Evolutionary conservation across 1,140 invertebrate species (phyloP).

Genomic region (Vanessa tameamea): DNA sequence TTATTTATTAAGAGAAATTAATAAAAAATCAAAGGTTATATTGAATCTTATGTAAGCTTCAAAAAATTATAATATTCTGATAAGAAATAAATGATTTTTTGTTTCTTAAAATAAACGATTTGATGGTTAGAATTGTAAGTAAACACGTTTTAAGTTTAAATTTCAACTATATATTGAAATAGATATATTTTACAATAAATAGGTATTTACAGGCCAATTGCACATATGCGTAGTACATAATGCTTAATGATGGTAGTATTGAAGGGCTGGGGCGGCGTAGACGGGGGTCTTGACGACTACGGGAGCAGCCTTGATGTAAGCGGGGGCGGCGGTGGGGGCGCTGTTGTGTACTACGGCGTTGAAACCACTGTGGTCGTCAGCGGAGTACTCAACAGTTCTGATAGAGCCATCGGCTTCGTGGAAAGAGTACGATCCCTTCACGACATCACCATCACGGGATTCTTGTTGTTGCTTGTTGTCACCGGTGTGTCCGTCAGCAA

Average conservation of each 20-base stretch:
- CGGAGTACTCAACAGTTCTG: constrained; percentile 67
- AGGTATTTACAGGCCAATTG: too few species aligned
- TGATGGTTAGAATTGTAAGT: too few species aligned
- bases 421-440: constrained; percentile 81
- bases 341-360: constrained; percentile 9
- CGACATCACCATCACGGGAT: constrained; percentile 77
- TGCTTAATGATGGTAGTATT: constrained; percentile 24
- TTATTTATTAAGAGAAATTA: too few species aligned
- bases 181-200: too few species aligned
- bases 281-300: constrained; percentile 46
- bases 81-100: too few species aligned
- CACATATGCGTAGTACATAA: too few species aligned
- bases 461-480: constrained; percentile 68
- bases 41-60: too few species aligned
- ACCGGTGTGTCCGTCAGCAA: constrained; percentile 49
- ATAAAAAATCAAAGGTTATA: too few species aligned
- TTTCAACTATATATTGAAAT: too few species aligned
- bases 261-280: constrained; percentile 37
- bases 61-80: too few species aligned
- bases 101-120: too few species aligned
- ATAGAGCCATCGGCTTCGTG: constrained; percentile 81
- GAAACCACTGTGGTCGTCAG: neutral
- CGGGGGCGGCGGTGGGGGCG: constrained; percentile 78
- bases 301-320: constrained; percentile 39
- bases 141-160: too few species aligned